Evolutionary conservation across 2,888 invertebrate species (phyloP).

Genomic region (Arrhopalites spinosus): DNA sequence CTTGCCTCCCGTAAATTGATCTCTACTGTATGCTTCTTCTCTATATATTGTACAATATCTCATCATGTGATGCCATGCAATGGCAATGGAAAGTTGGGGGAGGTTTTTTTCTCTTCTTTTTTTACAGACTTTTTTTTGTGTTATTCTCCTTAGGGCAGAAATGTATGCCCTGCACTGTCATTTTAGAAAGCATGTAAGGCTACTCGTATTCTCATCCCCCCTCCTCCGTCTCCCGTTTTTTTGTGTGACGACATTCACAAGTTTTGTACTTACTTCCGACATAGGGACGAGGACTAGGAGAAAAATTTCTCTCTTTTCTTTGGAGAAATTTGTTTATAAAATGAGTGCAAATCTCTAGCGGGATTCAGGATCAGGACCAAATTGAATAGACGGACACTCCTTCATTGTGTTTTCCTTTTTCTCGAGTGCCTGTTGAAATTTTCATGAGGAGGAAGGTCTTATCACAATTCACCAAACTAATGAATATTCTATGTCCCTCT

Average conservation of each 20-base stretch:
- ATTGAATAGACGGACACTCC: conserved; percentile 40
- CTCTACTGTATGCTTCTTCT: background rate
- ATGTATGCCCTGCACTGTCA: background rate
- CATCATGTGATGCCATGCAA: background rate
- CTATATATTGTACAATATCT: too few species aligned
- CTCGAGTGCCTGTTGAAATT: conserved; percentile 40
- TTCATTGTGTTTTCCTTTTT: conserved; percentile 38
- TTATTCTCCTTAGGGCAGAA: conserved; percentile 4
- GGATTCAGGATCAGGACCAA: conserved; percentile 32
- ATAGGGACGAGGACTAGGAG: background rate
- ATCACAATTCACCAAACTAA: conserved; percentile 39
- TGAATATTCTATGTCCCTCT: conserved; percentile 39
- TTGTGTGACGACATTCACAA: too few species aligned
- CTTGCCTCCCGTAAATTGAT: conserved; percentile 9
- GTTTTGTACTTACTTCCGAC: too few species aligned
- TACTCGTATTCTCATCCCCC: background rate
- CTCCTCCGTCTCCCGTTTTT: background rate
- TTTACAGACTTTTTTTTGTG: background rate
- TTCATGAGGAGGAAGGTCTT: conserved; percentile 35
- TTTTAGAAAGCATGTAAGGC: background rate
- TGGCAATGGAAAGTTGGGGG: background rate
- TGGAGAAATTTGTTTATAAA: conserved; percentile 34
- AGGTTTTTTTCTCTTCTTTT: background rate
- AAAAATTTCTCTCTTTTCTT: background rate
- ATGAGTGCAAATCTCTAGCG: conserved; percentile 39